Percentiles rank a stretch among this genome's conserved stretches.
phyloP scores from a whole-genome alignment of 2,888 invertebrate species.

The Lithophane semibrunnea region DNA sequence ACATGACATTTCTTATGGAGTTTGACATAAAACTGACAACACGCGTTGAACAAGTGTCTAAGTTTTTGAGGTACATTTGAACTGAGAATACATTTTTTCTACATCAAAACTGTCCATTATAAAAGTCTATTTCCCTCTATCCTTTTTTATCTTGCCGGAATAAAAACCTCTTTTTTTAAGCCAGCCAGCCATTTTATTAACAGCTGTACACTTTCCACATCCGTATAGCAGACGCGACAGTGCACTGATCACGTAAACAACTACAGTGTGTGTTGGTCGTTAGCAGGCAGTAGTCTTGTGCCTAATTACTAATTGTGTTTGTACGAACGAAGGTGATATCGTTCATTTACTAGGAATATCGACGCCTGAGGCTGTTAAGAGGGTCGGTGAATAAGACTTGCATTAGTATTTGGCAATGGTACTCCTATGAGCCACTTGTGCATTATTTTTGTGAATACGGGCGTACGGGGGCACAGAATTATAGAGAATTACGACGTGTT shows the following conservation, averaged over 20 bases:
- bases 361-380: neutral
- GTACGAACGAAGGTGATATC: constrained; percentile 52
- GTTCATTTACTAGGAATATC: constrained; percentile 28
- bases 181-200: neutral
- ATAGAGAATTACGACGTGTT: neutral
- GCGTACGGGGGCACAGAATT: neutral
- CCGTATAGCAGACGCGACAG: constrained; percentile 63
- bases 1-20: too few relatives aligned
- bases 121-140: neutral
- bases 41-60: too few relatives aligned
- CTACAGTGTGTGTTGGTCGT: constrained; percentile 75
- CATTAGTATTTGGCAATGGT: neutral
- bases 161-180: neutral
- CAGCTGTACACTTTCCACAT: constrained; percentile 13
- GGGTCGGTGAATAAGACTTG: neutral
- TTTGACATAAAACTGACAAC: too few relatives aligned
- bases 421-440: too few relatives aligned
- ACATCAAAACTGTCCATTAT: neutral
- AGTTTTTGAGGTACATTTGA: neutral
- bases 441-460: neutral
- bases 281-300: constrained; percentile 73
- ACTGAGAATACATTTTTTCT: neutral
- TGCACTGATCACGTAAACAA: constrained; percentile 79
- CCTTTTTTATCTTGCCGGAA: neutral
- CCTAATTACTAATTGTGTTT: constrained; percentile 75